These are phyloP conservation scores for Hydractinia symbiolongicarpus DNA, from an alignment of 30 jellyfish, hydroid and myxozoan genomes.

Conservation along the genomic window DNA sequence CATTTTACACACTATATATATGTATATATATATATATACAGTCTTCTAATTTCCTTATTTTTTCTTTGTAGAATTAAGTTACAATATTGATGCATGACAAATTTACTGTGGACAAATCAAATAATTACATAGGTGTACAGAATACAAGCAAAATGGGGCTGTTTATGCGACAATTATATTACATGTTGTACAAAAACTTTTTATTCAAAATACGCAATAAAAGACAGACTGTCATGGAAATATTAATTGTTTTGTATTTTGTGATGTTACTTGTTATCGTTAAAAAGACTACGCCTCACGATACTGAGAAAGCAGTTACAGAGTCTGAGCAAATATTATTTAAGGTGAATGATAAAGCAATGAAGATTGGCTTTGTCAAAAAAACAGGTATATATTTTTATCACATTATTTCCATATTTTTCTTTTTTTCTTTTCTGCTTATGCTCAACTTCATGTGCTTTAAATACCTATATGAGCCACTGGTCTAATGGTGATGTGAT, in stretches of 20 bases:
- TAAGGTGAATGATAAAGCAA: conserved; percentile 25
- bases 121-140: too few species aligned
- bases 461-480: too few species aligned
- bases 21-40: too few species aligned
- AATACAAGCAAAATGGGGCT: conserved; percentile 32
- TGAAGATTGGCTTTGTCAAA: conserved; percentile 18
- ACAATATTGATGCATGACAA: too few species aligned
- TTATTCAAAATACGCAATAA: conserved; percentile 59
- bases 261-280: conserved; percentile 56
- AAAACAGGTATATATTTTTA: background rate
- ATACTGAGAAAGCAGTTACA: conserved; percentile 36
- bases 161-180: conserved; percentile 48
- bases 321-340: conserved; percentile 23
- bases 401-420: background rate
- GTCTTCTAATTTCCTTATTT: too few species aligned
- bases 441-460: too few species aligned
- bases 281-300: conserved; percentile 15
- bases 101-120: too few species aligned
- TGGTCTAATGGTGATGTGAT: too few species aligned
- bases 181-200: conserved; percentile 55
- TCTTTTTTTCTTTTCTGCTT: background rate
- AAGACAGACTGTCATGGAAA: conserved; percentile 61
- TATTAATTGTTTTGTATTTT: conserved; percentile 58
- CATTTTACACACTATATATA: too few species aligned
- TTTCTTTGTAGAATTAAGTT: too few species aligned